Conservation (phyloP, 2,888 invertebrate genomes). For the Drosophila merina region DNA sequence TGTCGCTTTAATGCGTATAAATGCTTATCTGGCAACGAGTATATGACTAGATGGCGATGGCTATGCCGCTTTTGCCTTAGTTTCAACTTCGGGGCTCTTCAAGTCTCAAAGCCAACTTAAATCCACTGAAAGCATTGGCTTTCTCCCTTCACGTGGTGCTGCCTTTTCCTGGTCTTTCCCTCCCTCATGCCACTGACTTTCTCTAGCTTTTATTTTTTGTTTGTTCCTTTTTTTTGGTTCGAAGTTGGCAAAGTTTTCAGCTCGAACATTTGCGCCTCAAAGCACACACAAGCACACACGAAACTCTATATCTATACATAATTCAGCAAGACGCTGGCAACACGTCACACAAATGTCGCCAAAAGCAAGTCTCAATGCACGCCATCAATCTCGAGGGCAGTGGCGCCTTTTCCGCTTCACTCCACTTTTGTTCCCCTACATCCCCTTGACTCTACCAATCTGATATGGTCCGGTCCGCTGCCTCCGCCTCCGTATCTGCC, state of each 20-base stretch:
- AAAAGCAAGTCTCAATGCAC: conserved; percentile 73
- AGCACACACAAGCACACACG: conserved; percentile 40
- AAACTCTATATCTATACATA: conserved; percentile 52
- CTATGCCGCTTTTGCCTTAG: conserved; percentile 36
- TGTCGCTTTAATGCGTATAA: conserved; percentile 77
- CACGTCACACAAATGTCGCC: conserved; percentile 79
- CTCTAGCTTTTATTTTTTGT: conserved; percentile 13
- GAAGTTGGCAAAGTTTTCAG: conserved; percentile 73
- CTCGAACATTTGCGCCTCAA: conserved; percentile 73
- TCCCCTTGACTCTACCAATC: not conserved
- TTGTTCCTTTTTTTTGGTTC: conserved; percentile 29
- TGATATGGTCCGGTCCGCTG: conserved; percentile 3
- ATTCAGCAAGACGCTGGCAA: conserved; percentile 68
- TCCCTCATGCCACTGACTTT: conserved; percentile 16
- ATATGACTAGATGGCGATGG: conserved; percentile 48
- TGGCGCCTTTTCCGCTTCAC: conserved; percentile 22
- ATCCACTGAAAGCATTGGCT: conserved; percentile 72
- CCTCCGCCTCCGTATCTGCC: not conserved
- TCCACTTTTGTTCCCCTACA: conserved; percentile 3
- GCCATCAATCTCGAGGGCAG: conserved; percentile 69
- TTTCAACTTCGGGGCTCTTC: conserved; percentile 10
- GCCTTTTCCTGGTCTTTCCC: conserved; percentile 12
- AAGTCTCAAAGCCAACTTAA: conserved; percentile 66
- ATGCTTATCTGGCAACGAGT: conserved; percentile 57
- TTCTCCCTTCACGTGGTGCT: conserved; percentile 68